phyloP scores from a whole-genome alignment of 2,888 invertebrate genomes.

The Noctua janthe region DNA sequence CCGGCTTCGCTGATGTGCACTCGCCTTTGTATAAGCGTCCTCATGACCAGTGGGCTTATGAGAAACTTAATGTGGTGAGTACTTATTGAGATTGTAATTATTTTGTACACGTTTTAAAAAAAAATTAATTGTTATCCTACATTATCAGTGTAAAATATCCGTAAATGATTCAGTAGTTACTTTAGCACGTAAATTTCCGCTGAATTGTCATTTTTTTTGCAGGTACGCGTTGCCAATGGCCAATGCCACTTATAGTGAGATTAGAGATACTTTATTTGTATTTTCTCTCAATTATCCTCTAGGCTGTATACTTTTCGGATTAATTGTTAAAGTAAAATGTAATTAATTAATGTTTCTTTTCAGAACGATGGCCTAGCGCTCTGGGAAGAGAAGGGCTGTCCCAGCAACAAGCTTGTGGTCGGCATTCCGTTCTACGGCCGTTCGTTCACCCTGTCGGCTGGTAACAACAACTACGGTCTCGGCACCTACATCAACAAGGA shows the following conservation, averaged over 20 bases:
- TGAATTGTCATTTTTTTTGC: background rate
- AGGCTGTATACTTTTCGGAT: background rate
- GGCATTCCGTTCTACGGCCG: conserved; percentile 97
- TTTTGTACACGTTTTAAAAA: background rate
- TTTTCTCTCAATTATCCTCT: background rate
- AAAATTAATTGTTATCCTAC: background rate
- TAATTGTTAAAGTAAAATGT: background rate
- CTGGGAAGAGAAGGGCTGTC: conserved; percentile 97
- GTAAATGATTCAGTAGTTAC: too few species aligned
- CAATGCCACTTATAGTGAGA: background rate
- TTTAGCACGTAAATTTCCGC: too few species aligned
- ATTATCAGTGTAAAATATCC: too few species aligned
- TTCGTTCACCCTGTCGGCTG: conserved; percentile 94
- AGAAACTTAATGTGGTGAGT: conserved; percentile 96
- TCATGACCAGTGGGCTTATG: conserved; percentile 97
- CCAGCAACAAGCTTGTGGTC: conserved; percentile 96
- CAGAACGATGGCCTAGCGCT: conserved; percentile 96
- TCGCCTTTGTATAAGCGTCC: conserved; percentile 96
- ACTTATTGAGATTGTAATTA: background rate
- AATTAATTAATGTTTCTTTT: conserved; percentile 59
- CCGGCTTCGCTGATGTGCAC: conserved; percentile 97
- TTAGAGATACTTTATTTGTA: background rate
- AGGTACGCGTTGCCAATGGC: background rate
- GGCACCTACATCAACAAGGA: conserved; percentile 97
- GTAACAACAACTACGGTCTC: conserved; percentile 95